Evolutionary conservation across 2,797 vertebrate species (phyloP).

Genomic region (Semaprochilodus insignis): DNA sequence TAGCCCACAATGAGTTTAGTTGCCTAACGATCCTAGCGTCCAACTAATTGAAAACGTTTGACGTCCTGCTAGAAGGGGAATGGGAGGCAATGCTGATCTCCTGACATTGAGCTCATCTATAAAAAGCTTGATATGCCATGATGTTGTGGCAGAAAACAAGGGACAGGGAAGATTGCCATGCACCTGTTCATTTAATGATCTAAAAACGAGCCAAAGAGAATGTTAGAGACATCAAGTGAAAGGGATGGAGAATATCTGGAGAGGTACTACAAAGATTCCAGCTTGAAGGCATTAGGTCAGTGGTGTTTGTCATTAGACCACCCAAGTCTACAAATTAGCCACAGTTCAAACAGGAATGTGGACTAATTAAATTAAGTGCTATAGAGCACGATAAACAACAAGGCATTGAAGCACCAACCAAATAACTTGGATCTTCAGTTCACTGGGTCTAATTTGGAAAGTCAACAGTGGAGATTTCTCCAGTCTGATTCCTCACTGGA

Average conservation of each 20-base stretch:
- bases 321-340: constrained; percentile 20
- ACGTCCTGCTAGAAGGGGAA: constrained; percentile 14
- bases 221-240: not conserved
- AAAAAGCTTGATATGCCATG: constrained; percentile 40
- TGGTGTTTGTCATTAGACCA: not conserved
- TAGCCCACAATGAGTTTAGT: constrained; percentile 51
- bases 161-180: constrained; percentile 31
- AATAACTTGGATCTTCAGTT: constrained; percentile 25
- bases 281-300: not conserved
- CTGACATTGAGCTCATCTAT: constrained; percentile 40
- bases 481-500: constrained; percentile 9
- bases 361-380: constrained; percentile 30
- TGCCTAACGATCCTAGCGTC: constrained; percentile 15
- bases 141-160: constrained; percentile 36
- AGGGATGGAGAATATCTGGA: not conserved
- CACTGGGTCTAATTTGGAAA: constrained; percentile 21
- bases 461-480: constrained; percentile 36
- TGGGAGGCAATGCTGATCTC: constrained; percentile 33
- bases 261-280: not conserved
- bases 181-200: constrained; percentile 14
- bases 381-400: constrained; percentile 10
- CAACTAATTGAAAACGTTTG: constrained; percentile 52
- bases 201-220: not conserved
- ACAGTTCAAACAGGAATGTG: constrained; percentile 2
- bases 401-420: not conserved